Conservation (phyloP, 2,888 invertebrate genomes). For the Andrena bucephala region DNA sequence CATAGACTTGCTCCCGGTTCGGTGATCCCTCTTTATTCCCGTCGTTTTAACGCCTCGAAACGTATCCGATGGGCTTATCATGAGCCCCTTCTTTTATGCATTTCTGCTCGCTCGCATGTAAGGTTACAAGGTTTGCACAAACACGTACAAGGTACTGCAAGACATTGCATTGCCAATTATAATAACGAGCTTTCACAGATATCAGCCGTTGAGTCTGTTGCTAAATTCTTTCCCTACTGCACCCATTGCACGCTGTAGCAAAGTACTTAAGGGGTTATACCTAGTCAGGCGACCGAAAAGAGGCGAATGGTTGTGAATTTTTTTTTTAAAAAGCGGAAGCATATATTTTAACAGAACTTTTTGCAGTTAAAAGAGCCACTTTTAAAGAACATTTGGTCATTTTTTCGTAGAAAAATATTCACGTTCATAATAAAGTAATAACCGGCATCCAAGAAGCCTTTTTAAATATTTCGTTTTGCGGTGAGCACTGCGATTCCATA, state of each 20-base stretch:
- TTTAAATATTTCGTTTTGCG: too few relatives aligned
- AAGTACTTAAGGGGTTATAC: background rate
- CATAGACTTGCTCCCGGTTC: constrained; percentile 50
- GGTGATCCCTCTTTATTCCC: constrained; percentile 74
- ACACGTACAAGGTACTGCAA: background rate
- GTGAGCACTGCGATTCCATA: too few relatives aligned
- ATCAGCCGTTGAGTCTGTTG: background rate
- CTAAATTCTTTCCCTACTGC: background rate
- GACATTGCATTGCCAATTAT: background rate
- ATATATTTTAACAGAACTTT: too few relatives aligned
- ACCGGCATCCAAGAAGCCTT: too few relatives aligned
- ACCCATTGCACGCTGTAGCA: background rate
- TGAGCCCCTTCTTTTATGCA: background rate
- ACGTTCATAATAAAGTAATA: too few relatives aligned
- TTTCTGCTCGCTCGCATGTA: background rate
- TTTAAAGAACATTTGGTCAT: too few relatives aligned
- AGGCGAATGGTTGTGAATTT: too few relatives aligned
- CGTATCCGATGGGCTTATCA: background rate
- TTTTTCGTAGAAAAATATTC: too few relatives aligned
- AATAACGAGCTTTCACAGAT: background rate
- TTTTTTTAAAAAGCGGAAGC: too few relatives aligned
- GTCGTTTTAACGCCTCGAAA: constrained; percentile 57
- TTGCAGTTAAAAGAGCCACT: too few relatives aligned
- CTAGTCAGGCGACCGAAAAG: too few relatives aligned
- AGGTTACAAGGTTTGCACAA: background rate